Evolutionary conservation across 2,888 invertebrate species (phyloP).

Genomic region (Digitonthophagus gazella): DNA sequence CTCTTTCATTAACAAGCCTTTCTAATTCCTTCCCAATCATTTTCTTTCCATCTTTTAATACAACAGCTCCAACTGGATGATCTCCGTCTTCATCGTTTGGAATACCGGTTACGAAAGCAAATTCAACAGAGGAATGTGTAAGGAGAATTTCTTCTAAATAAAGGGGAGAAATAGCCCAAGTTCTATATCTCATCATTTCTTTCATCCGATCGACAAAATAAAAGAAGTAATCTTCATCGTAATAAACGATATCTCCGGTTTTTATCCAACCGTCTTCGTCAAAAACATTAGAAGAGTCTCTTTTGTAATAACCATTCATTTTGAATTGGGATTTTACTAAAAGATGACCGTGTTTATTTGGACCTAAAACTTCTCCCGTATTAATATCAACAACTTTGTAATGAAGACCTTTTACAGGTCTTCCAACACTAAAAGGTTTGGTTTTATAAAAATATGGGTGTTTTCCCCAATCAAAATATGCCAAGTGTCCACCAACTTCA

Average conservation of each 20-base stretch:
- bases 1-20: slow-evolving; percentile 2
- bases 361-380: slow-evolving; percentile 45
- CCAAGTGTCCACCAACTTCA: slow-evolving; percentile 40
- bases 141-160: slow-evolving; percentile 33
- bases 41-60: slow-evolving; percentile 34
- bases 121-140: slow-evolving; percentile 32
- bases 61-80: slow-evolving; percentile 32
- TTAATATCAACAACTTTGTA: slow-evolving; percentile 46
- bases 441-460: slow-evolving; percentile 36
- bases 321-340: slow-evolving; percentile 49
- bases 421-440: slow-evolving; percentile 38
- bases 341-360: slow-evolving; percentile 55
- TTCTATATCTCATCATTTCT: slow-evolving; percentile 46
- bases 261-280: slow-evolving; percentile 54
- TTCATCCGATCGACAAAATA: slow-evolving; percentile 56
- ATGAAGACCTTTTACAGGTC: slow-evolving; percentile 35
- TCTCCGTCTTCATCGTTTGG: slow-evolving; percentile 36
- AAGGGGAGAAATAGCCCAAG: slow-evolving; percentile 33
- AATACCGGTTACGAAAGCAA: slow-evolving; percentile 34
- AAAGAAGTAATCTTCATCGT: slow-evolving; percentile 53
- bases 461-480: slow-evolving; percentile 34
- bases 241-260: slow-evolving; percentile 56
- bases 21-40: not conserved
- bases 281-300: slow-evolving; percentile 50
- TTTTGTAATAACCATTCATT: slow-evolving; percentile 53